phyloP scores from a whole-genome alignment of 2,113 vertebrate genomes.

The Rattus norvegicus region DNA sequence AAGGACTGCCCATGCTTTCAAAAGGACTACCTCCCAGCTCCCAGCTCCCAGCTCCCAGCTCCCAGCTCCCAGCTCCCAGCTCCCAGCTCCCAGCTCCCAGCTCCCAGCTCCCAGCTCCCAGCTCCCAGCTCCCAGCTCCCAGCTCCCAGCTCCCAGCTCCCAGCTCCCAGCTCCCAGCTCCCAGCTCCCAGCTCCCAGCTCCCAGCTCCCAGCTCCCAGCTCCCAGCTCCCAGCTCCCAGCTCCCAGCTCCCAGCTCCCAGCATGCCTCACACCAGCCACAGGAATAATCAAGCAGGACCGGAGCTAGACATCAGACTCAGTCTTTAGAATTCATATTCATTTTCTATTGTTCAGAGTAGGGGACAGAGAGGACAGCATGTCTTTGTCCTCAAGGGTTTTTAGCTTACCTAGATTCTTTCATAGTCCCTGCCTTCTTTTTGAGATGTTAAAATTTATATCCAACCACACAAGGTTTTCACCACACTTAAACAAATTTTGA shows the following conservation, averaged over 20 bases:
- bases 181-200: background rate
- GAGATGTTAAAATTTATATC: background rate
- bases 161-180: no score
- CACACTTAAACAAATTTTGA: background rate
- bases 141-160: background rate
- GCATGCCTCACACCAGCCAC: background rate
- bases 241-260: background rate
- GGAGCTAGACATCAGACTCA: fast-evolving
- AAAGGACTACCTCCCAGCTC: background rate
- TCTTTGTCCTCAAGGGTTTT: background rate
- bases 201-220: background rate
- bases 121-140: background rate
- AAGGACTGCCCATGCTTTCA: background rate
- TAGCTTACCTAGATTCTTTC: background rate
- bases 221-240: no score
- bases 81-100: background rate
- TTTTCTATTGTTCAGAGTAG: background rate
- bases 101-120: background rate
- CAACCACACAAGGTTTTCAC: background rate
- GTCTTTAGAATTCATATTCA: background rate
- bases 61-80: background rate
- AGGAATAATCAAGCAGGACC: background rate
- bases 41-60: no score
- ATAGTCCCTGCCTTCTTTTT: background rate
- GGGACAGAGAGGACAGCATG: background rate